Percentiles rank a stretch among this genome's conserved stretches.
phyloP scores from a whole-genome alignment of 2,797 vertebrate species.

The Peromyscus attwateri region DNA sequence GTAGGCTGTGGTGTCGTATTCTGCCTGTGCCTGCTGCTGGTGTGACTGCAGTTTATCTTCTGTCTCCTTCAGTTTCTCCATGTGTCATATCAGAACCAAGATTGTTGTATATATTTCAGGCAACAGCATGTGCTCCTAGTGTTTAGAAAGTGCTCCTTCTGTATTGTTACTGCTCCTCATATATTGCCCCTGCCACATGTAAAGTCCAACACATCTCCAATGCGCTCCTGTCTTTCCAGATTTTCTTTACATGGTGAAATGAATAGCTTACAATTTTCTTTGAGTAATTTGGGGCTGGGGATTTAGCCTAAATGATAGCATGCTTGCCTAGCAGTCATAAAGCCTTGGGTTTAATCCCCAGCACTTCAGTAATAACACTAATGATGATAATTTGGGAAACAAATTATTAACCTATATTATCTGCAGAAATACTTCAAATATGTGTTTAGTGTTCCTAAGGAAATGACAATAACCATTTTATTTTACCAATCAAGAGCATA shows the following conservation, averaged over 20 bases:
- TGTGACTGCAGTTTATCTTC: neutral
- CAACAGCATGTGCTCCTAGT: neutral
- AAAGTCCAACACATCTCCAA: slow-evolving; percentile 38
- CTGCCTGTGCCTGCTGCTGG: neutral
- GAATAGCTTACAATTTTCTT: slow-evolving; percentile 11
- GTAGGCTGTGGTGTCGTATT: neutral
- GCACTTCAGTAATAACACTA: neutral
- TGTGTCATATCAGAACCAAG: slow-evolving; percentile 11
- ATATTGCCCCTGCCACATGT: neutral
- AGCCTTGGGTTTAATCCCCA: neutral
- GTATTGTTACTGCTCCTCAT: neutral
- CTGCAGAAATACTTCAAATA: slow-evolving; percentile 28
- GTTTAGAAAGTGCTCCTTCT: slow-evolving; percentile 18
- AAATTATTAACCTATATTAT: neutral
- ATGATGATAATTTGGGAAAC: slow-evolving; percentile 17
- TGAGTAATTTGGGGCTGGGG: neutral
- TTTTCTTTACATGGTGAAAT: slow-evolving; percentile 17
- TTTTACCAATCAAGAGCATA: slow-evolving; percentile 24
- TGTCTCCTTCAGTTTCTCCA: slow-evolving; percentile 17
- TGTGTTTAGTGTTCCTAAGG: slow-evolving; percentile 20
- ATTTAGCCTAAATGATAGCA: neutral
- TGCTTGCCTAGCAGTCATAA: neutral
- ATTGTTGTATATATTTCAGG: neutral
- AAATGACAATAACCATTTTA: slow-evolving; percentile 33
- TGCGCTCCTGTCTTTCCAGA: neutral